Evolutionary conservation across 1,140 invertebrate genomes (phyloP).

Genomic region (Varroa destructor): DNA sequence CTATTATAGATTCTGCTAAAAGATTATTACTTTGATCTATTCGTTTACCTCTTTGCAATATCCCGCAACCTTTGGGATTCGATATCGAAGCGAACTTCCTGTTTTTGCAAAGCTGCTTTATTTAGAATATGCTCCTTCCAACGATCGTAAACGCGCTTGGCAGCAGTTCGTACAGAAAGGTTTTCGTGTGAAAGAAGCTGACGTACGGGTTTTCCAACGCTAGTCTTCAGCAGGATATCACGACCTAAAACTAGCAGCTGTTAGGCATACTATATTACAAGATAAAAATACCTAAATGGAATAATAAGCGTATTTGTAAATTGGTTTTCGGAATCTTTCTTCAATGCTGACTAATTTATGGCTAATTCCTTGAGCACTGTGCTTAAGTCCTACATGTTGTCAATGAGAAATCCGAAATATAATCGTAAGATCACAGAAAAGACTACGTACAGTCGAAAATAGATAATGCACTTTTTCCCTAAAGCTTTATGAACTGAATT

Average conservation of each 20-base stretch:
- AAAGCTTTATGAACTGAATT: too few relatives aligned
- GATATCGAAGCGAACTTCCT: slow-evolving; percentile 14
- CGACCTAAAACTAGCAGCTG: neutral
- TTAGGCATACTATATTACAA: too few relatives aligned
- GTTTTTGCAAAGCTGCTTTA: slow-evolving; percentile 2
- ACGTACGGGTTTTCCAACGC: slow-evolving; percentile 3
- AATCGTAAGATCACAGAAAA: too few relatives aligned
- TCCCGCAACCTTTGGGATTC: slow-evolving; percentile 15
- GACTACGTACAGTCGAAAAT: too few relatives aligned
- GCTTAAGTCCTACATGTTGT: too few relatives aligned
- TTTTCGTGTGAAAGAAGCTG: neutral
- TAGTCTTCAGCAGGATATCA: slow-evolving; percentile 1
- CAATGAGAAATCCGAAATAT: too few relatives aligned
- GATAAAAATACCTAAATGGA: too few relatives aligned
- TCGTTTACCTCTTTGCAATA: slow-evolving; percentile 6
- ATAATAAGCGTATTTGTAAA: too few relatives aligned
- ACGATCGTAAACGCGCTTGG: slow-evolving; percentile 6
- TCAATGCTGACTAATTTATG: neutral
- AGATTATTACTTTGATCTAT: too few relatives aligned
- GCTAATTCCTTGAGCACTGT: too few relatives aligned
- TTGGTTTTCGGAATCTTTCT: neutral
- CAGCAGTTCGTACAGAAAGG: neutral
- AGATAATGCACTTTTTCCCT: too few relatives aligned
- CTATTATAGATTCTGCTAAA: too few relatives aligned
- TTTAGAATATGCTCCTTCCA: slow-evolving; percentile 16